Conservation (phyloP, 2,797 vertebrate genomes). For the Hemitrygon akajei region DNA sequence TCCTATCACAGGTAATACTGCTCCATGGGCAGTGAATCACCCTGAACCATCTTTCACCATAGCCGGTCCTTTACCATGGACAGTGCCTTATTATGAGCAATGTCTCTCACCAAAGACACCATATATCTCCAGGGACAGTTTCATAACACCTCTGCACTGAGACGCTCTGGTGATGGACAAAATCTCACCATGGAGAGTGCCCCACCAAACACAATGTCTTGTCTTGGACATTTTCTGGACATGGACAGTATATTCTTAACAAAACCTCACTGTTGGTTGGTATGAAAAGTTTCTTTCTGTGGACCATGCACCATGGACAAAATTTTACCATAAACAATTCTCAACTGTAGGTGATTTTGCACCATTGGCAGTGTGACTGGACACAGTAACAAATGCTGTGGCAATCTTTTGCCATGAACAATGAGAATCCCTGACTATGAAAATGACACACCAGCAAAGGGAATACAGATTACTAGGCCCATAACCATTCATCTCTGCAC, state of each 20-base stretch:
- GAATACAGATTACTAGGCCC: neutral
- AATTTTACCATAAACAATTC: neutral
- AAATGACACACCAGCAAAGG: neutral
- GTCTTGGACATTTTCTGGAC: too few species aligned
- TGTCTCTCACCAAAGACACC: neutral
- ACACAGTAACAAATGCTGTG: neutral
- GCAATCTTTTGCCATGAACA: neutral
- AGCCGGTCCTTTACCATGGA: neutral
- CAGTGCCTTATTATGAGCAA: neutral
- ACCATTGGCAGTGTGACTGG: neutral
- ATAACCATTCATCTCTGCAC: neutral
- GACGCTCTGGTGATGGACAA: neutral
- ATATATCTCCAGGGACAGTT: neutral
- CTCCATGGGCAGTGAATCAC: neutral
- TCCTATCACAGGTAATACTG: neutral
- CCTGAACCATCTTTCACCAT: neutral
- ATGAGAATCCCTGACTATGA: neutral
- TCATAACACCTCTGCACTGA: neutral
- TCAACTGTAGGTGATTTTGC: neutral
- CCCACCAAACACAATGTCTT: neutral
- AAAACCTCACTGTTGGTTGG: too few species aligned
- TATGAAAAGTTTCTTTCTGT: neutral
- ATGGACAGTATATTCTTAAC: neutral
- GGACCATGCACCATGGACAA: neutral
- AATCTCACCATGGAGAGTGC: neutral